Evolutionary conservation across 2,888 invertebrate species (phyloP), one percentile per base, ranked within the genome.

Genomic region (Acronicta leporina): DNA sequence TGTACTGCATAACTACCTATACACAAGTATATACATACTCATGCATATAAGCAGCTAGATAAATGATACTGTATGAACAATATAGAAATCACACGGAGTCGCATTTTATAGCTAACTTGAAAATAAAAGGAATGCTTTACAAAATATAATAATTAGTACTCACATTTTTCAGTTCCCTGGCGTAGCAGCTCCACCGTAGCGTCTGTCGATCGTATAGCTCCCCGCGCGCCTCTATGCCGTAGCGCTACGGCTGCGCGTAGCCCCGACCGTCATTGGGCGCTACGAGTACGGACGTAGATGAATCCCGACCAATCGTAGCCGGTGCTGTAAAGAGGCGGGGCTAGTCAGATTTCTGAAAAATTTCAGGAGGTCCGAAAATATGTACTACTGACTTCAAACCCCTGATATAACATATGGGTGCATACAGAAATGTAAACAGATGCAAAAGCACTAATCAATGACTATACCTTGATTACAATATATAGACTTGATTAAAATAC

Each of bases 321-420:
- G 64, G 63, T 72, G 64, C 92, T 92, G 89, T 86, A 92, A 91
- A 86, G 86, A 85, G 94, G 94, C 90, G 93, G 86, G 83, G 90
- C 85, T 88, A 87, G 86, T 84, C 79, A 89, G 87, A 86, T 92
- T 94, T 93, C 94, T 88, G 94, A 92, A 92, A 92, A 90, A 87
- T 92, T 93, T 92, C 92, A 92, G 92, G 79, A 86, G 81, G 73
- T 81, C 85, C 83, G 83, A 88, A 89, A 88, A 87, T 84, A 75
- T 73, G 60, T 87, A 86, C 74, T 81, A 80, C 75, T 77, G 72
- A 79, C 75, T 78, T 73, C 80, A 83, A 30, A 85, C 82, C 81
- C 83, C 82, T 80, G 80, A 80, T 81, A 85, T 83, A 82, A 82
- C 84, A 52, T 47, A 54, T 45, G 27, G 53, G 42, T 57, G 43